Evolutionary conservation across 1,140 invertebrate genomes (phyloP), one percentile per base, ranked within the genome.

Genomic region (Cotesia glomerata): DNA sequence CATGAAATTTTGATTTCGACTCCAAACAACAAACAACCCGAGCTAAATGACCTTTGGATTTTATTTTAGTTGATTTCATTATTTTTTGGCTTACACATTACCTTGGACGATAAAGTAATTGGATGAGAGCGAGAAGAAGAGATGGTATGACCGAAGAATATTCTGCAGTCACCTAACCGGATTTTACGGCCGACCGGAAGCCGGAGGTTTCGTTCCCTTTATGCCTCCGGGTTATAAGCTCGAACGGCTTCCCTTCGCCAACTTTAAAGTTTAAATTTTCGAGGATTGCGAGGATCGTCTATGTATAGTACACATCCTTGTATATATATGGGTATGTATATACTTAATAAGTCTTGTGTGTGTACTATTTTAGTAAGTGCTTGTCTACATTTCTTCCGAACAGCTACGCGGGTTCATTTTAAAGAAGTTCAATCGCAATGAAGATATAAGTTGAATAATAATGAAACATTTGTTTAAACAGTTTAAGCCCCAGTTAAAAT

Each of bases 121-220:
- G 52, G 51, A 45, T 45, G 62, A 61, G 32, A 64, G 56, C n/a
- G n/a, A 18, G 35, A 45, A 26, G 51, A n/a, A 59, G 59, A 34
- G 45, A 66, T 34, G 59, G 26, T 77, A 72, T 75, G 71, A 74
- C 75, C 69, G 54, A 78, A 67, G 74, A 78, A 80, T 76, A 36
- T 26, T 61, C 58, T 59, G 52, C 59, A 67, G 66, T 49, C 67
- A 65, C 67, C 62, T 75, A 78, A 78, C 76, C 68, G 68, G 74
- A 75, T 71, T 76, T 77, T 62, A 65, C 67, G 61, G 69, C 49
- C 72, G 58, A 76, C 67, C 69, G 63, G 39, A 66, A 66, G 39
- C 45, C 45, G 18, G 16, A 51, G 64, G 64, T 66, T 69, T 69
- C 26, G 35, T 35, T 69, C 18, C 26, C 51, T 69, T 58, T 58